Conservation (phyloP, 2,888 invertebrate genomes). For the Octodonta nipae region DNA sequence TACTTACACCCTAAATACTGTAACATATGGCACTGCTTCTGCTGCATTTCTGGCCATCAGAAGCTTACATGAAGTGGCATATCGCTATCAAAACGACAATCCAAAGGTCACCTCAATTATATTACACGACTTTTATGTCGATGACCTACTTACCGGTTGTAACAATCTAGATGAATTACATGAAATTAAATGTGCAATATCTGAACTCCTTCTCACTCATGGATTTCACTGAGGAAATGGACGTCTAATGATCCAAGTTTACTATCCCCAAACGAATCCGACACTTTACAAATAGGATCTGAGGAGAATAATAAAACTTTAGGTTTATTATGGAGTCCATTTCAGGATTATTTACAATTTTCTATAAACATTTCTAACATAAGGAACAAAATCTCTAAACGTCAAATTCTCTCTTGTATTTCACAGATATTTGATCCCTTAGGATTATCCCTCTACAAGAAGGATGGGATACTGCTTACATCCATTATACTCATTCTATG, state of each 20-base stretch:
- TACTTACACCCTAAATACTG: too few species aligned
- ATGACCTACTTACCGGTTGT: slow-evolving; percentile 13
- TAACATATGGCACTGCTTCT: slow-evolving; percentile 14
- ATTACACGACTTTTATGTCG: slow-evolving; percentile 16
- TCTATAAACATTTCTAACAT: background rate
- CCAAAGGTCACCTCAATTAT: too few species aligned
- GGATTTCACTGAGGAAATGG: slow-evolving; percentile 12
- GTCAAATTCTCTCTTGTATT: background rate
- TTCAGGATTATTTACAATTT: background rate
- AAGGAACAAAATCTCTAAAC: background rate
- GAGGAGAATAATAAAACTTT: background rate
- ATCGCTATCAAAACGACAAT: too few species aligned
- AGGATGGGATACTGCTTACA: too few species aligned
- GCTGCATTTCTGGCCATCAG: slow-evolving; percentile 21
- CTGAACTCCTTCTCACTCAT: slow-evolving; percentile 5
- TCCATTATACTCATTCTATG: background rate
- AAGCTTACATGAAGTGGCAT: too few species aligned
- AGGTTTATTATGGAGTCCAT: background rate
- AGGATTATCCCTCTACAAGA: too few species aligned
- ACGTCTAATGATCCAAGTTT: slow-evolving; percentile 9
- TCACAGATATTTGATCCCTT: background rate
- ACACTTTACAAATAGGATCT: too few species aligned
- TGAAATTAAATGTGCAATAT: too few species aligned
- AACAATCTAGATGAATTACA: slow-evolving; percentile 3
- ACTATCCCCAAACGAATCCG: too few species aligned